Evolutionary conservation across 2,888 invertebrate species (phyloP).

Genomic region (Oligia strigilis): DNA sequence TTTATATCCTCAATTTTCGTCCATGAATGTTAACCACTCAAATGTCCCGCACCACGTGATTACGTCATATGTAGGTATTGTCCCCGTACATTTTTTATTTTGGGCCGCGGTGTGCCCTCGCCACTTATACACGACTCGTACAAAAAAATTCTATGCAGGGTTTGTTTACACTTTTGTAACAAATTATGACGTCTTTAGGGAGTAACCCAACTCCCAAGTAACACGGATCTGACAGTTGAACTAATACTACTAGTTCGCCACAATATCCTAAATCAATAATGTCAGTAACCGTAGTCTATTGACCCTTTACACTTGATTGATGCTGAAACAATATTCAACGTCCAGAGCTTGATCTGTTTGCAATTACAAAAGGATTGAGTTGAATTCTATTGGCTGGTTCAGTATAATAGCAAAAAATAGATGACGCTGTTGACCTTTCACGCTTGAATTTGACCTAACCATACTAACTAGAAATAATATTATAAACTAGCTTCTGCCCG

Average conservation of each 20-base stretch:
- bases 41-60: no score
- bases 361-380: constrained; percentile 24
- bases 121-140: no score
- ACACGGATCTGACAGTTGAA: constrained; percentile 1
- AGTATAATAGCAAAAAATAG: background rate
- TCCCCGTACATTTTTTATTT: no score
- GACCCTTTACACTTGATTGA: constrained; percentile 51
- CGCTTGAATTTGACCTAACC: background rate
- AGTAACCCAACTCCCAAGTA: background rate
- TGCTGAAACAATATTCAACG: constrained; percentile 33
- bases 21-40: background rate
- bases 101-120: no score
- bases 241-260: constrained; percentile 14
- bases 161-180: background rate
- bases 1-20: background rate
- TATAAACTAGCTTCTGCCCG: no score
- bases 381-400: background rate
- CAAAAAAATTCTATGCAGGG: no score
- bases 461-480: background rate
- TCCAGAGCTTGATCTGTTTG: constrained; percentile 32
- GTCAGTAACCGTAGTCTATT: constrained; percentile 17
- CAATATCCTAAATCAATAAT: constrained; percentile 24
- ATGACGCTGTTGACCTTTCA: background rate
- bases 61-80: no score
- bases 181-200: background rate